Evolutionary conservation across 2,888 invertebrate genomes (phyloP), one percentile per base, ranked within the genome.

Genomic region (Drosophila monieri): DNA sequence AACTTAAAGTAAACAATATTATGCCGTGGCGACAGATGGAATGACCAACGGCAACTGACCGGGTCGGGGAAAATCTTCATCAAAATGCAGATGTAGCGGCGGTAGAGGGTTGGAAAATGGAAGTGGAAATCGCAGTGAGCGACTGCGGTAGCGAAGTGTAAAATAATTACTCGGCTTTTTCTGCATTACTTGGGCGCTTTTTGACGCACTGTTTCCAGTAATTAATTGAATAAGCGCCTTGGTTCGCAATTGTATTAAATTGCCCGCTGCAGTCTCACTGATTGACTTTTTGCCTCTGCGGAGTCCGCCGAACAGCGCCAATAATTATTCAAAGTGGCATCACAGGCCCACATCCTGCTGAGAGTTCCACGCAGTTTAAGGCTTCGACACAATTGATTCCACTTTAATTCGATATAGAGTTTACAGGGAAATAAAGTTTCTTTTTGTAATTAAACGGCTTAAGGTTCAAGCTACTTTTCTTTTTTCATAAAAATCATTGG

Each of bases 191-290:
- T 62, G 65, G 46, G 27, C 65, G 59, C 67, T 59, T 71, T 77
- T 75, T 59, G 60, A 60, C 67, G 72, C 85, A 73, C 76, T 85
- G 68, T 77, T 76, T 73, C 67, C 65, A 64, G 85, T 81, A 87
- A 87, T 85, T 85, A 87, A 85, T 87, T 85, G 72, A 87, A 87
- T 87, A 78, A 81, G 85, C 76, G 78, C 87, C 87, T 85, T 85
- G 81, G 70, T 72, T 79, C 65, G 73, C 72, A 79, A 72, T 76
- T 85, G 78, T 80, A 85, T 79, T 79, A 73, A 81, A 84, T 79
- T 76, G 76, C 65, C 59, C 56, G 55, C 53, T 70, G 77, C 70
- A 76, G 77, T 74, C 73, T 60, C 70, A 64, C 74, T 81, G 87
- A 84, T 87, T 85, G 84, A 85, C 87, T 85, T 85, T 85, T 76